Evolutionary conservation across 2,888 invertebrate species (phyloP).

Genomic region (Hyalella azteca): DNA sequence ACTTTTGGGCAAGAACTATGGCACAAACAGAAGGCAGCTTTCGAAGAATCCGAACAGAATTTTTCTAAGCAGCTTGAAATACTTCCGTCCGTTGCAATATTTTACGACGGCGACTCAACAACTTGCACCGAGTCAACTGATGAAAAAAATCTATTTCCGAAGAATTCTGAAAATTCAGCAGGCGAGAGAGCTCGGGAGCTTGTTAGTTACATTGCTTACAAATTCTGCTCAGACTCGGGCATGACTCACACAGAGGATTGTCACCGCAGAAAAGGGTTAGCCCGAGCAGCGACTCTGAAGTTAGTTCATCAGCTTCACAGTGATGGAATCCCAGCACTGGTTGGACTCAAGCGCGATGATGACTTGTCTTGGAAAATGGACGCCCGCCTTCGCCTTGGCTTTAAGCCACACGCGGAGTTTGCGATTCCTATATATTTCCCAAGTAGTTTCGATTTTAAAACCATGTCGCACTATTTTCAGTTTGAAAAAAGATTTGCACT

Average conservation of each 20-base stretch:
- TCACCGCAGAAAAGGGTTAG: conserved; percentile 5
- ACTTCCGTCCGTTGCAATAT: neutral
- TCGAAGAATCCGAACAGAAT: neutral
- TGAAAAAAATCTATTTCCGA: neutral
- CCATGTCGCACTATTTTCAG: too few species aligned
- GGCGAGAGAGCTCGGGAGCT: neutral
- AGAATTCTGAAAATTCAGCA: too few species aligned
- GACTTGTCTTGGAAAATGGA: too few species aligned
- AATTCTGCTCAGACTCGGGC: neutral
- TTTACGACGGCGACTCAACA: neutral
- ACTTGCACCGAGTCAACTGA: neutral
- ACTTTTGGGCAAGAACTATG: neutral
- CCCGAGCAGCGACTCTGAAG: neutral
- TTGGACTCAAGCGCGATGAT: too few species aligned
- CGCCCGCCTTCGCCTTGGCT: too few species aligned
- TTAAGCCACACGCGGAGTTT: too few species aligned
- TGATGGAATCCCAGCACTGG: neutral
- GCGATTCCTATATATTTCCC: too few species aligned
- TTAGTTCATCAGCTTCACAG: neutral
- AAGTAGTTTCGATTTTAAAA: too few species aligned
- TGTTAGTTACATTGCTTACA: neutral
- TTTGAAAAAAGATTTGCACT: too few species aligned
- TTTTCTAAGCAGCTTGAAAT: neutral
- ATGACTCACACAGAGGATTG: neutral
- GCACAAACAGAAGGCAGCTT: neutral